phyloP scores from a whole-genome alignment of 2,113 vertebrate genomes.

The Sterrhoptilus dennistouni region DNA sequence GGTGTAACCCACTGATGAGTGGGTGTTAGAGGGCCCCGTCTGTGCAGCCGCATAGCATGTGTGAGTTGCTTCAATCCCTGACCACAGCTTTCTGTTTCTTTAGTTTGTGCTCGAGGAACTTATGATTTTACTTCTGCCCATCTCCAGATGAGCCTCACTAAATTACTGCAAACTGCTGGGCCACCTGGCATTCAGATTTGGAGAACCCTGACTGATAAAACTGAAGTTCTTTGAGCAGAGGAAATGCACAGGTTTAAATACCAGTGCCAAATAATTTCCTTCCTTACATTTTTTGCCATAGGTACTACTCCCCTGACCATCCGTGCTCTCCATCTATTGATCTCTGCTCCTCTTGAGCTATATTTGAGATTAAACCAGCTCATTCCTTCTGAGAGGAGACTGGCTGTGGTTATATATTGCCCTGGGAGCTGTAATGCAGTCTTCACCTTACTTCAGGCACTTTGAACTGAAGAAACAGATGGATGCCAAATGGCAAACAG shows the following conservation, averaged over 20 bases:
- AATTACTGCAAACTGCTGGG: background rate
- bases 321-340: background rate
- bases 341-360: background rate
- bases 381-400: background rate
- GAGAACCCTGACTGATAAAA: background rate
- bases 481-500: slow-evolving; percentile 45
- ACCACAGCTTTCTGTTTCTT: background rate
- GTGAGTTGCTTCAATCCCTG: background rate
- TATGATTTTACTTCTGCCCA: background rate
- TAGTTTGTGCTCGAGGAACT: background rate
- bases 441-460: slow-evolving; percentile 28
- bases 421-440: slow-evolving; percentile 12
- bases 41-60: background rate
- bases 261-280: background rate
- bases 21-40: background rate
- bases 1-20: slow-evolving; percentile 31
- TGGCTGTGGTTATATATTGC: background rate
- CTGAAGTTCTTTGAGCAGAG: background rate
- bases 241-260: background rate
- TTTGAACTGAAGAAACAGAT: slow-evolving; percentile 61
- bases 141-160: background rate
- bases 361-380: slow-evolving; percentile 9
- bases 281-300: background rate
- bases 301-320: background rate
- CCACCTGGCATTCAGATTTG: background rate